These are phyloP conservation scores for Cantharis lateralis DNA, from an alignment of 2,888 invertebrate species.

Conservation along the genomic window DNA sequence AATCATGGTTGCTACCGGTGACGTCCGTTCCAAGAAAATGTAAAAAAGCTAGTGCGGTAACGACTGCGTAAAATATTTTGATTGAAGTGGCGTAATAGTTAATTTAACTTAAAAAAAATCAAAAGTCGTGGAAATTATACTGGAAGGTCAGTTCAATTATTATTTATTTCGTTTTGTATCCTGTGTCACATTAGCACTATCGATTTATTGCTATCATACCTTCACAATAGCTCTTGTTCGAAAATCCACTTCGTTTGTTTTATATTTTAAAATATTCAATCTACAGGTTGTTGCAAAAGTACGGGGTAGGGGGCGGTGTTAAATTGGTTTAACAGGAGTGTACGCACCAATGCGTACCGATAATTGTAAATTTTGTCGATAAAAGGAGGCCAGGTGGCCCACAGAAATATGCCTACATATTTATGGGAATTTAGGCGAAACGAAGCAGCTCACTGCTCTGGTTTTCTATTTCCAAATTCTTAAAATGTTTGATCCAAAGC, in stretches of 20 bases:
- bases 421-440: too few species aligned
- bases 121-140: not conserved
- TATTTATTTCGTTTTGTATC: not conserved
- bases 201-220: not conserved
- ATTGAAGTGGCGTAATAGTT: not conserved
- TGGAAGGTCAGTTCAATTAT: not conserved
- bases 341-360: too few species aligned
- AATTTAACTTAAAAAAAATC: not conserved
- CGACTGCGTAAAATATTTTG: not conserved
- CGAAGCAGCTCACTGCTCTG: too few species aligned
- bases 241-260: not conserved
- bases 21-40: not conserved
- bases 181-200: not conserved
- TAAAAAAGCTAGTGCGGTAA: not conserved
- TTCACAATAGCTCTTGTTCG: not conserved
- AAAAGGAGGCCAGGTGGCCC: too few species aligned
- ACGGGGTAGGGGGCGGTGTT: too few species aligned
- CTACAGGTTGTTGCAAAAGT: not conserved
- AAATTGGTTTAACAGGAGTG: too few species aligned
- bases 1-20: not conserved
- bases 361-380: too few species aligned
- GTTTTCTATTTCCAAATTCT: too few species aligned
- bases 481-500: too few species aligned
- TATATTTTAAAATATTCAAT: not conserved
- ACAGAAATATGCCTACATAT: too few species aligned